These are phyloP conservation scores for Prunella himalayana DNA, from an alignment of 2,113 vertebrate genomes.

Conservation along the genomic window DNA sequence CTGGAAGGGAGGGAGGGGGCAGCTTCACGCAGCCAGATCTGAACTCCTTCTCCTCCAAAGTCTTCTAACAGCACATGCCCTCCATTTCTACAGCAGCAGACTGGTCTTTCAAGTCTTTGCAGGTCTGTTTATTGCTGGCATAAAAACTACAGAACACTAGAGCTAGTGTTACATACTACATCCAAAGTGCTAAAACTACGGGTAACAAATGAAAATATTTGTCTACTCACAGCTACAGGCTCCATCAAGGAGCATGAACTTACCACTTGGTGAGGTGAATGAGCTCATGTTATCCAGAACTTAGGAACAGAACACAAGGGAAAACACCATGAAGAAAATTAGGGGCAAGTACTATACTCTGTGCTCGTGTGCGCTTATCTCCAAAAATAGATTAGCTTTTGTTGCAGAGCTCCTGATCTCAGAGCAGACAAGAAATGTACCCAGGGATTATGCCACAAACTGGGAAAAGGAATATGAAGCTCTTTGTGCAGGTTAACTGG, in stretches of 20 bases:
- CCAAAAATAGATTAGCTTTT: neutral
- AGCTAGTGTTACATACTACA: neutral
- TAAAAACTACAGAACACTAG: neutral
- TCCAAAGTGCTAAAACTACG: neutral
- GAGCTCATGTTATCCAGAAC: slow-evolving; percentile 64
- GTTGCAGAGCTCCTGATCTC: neutral
- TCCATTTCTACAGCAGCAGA: neutral
- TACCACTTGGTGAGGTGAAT: slow-evolving; percentile 63
- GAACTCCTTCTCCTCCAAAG: neutral
- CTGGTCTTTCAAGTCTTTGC: neutral
- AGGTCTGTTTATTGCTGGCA: neutral
- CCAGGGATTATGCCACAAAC: neutral
- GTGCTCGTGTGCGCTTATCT: neutral
- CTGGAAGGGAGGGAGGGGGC: neutral
- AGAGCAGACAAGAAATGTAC: neutral
- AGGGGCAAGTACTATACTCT: neutral
- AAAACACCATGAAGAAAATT: neutral
- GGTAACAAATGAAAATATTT: neutral
- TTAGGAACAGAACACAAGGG: slow-evolving; percentile 26
- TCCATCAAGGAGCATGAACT: neutral
- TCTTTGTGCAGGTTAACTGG: neutral
- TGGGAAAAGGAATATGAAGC: neutral
- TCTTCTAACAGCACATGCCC: neutral
- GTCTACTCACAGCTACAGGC: neutral
- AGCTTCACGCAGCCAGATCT: neutral